These are phyloP conservation scores for Leucosticte australis DNA, from an alignment of 2,113 vertebrate genomes.

Conservation along the genomic window DNA sequence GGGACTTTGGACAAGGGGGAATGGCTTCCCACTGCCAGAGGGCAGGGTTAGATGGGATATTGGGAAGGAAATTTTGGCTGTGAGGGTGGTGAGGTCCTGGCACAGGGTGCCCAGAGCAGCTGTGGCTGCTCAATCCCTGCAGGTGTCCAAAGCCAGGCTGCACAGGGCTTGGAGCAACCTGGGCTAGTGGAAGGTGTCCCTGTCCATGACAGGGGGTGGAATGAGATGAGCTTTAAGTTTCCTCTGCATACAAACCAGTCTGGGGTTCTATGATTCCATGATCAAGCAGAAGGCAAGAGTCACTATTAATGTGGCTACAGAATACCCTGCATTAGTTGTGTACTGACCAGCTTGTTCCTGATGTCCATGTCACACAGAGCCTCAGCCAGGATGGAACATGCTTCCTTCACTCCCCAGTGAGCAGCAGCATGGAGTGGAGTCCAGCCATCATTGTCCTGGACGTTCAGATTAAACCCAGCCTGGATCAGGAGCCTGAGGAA, in stretches of 20 bases:
- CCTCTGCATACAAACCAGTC: neutral
- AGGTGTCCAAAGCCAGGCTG: neutral
- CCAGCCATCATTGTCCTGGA: conserved; percentile 90
- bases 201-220: neutral
- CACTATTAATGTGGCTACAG: neutral
- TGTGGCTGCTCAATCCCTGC: neutral
- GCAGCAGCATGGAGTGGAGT: conserved; percentile 92
- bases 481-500: conserved; percentile 86
- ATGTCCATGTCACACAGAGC: conserved; percentile 92
- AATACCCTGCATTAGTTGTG: neutral
- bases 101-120: neutral
- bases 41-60: neutral
- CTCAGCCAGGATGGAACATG: conserved; percentile 88
- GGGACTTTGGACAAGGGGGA: neutral
- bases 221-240: neutral
- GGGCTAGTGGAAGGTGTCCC: accelerated
- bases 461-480: conserved; percentile 87
- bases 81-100: neutral
- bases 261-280: neutral
- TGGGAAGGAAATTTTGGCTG: neutral
- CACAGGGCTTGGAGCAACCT: accelerated
- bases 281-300: neutral
- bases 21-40: neutral
- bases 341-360: conserved; percentile 88
- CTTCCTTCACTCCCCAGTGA: conserved; percentile 92